Conservation (phyloP, 2,888 invertebrate genomes). For the Stenichneumon culpator region DNA sequence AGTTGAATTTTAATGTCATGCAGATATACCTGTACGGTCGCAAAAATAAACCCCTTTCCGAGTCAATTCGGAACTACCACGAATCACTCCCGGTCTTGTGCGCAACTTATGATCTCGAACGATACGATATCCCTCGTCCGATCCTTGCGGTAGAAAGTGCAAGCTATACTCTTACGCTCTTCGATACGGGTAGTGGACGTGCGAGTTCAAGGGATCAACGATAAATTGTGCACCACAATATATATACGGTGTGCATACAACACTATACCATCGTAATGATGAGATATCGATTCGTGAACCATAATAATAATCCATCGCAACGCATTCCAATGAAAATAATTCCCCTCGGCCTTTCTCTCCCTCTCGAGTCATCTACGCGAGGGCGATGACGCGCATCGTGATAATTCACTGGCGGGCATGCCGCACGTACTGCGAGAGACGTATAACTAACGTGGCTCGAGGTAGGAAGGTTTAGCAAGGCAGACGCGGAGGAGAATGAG, state of each 20-base stretch:
- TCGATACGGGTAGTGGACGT: constrained; percentile 22
- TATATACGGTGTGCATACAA: background rate
- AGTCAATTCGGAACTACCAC: background rate
- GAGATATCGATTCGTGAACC: constrained; percentile 19
- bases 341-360: constrained; percentile 2
- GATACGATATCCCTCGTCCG: background rate
- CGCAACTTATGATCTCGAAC: background rate
- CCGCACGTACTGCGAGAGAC: constrained; percentile 43
- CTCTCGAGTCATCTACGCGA: constrained; percentile 25
- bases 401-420: constrained; percentile 78
- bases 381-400: constrained; percentile 76
- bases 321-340: constrained; percentile 41
- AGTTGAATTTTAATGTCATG: too few species aligned
- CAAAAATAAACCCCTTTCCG: background rate
- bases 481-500: background rate
- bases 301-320: constrained; percentile 56
- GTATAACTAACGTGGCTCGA: constrained; percentile 44
- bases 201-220: constrained; percentile 24
- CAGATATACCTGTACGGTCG: too few species aligned
- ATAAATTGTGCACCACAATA: constrained; percentile 12
- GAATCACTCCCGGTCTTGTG: constrained; percentile 17
- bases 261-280: constrained; percentile 9
- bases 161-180: constrained; percentile 10
- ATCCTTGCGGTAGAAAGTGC: constrained; percentile 19
- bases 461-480: constrained; percentile 38